Conservation (phyloP, 1,140 invertebrate genomes). For the Pemphigus obesinymphae region DNA sequence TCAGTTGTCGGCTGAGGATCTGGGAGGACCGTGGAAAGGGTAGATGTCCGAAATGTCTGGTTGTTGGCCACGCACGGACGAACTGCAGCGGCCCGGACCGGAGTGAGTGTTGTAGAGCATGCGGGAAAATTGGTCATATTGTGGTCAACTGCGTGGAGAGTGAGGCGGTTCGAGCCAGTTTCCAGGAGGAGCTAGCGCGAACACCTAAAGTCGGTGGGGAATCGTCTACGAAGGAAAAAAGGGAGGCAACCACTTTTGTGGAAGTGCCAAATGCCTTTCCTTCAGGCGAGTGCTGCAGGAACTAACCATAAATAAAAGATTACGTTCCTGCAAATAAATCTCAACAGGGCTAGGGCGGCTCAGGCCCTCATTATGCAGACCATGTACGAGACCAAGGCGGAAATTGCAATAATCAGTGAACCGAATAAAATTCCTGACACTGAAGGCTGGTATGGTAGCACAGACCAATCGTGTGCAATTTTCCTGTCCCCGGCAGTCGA, state of each 20-base stretch:
- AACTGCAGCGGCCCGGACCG: neutral
- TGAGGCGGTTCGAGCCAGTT: no score
- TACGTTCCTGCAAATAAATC: neutral
- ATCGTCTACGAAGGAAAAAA: neutral
- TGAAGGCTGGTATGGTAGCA: neutral
- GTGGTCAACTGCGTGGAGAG: neutral
- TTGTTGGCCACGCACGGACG: neutral
- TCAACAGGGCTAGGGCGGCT: neutral
- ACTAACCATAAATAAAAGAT: neutral
- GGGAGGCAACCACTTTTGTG: neutral
- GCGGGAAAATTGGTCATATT: neutral
- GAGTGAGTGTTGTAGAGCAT: neutral
- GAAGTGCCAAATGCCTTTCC: no score
- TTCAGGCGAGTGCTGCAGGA: neutral
- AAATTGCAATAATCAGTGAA: neutral
- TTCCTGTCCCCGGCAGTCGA: neutral
- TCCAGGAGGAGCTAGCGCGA: no score
- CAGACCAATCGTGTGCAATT: neutral
- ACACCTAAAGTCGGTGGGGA: no score
- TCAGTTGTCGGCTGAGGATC: no score
- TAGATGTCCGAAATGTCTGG: neutral
- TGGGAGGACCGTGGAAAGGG: no score
- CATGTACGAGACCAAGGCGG: neutral
- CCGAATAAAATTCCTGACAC: neutral
- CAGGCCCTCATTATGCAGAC: neutral